These are phyloP conservation scores for Amiota minor DNA, from an alignment of 2,888 invertebrate genomes.

Conservation along the genomic window DNA sequence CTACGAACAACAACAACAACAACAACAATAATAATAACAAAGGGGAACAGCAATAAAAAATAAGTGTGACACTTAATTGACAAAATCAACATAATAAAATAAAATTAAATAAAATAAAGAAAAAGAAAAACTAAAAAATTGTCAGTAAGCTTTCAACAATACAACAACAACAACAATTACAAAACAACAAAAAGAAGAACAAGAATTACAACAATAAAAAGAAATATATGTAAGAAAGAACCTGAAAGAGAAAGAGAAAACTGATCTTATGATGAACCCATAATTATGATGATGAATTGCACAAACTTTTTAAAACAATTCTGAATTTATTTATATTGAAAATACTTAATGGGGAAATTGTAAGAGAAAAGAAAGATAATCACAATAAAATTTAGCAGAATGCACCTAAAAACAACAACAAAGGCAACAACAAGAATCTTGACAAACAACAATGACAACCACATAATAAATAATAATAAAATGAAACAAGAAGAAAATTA, in stretches of 20 bases:
- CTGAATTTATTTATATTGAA: too few relatives aligned
- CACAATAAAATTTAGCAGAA: background rate
- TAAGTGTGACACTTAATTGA: background rate
- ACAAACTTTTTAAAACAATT: background rate
- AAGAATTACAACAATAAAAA: background rate
- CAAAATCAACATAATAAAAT: too few relatives aligned
- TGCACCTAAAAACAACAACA: background rate
- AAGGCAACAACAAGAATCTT: background rate
- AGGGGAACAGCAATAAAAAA: background rate
- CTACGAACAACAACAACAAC: background rate
- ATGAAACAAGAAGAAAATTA: too few relatives aligned
- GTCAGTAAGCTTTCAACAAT: too few relatives aligned
- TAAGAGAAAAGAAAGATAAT: background rate
- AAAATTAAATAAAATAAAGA: too few relatives aligned
- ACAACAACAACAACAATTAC: background rate
- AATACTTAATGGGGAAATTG: too few relatives aligned
- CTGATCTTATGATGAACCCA: conserved; percentile 10
- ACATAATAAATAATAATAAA: background rate
- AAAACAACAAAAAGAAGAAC: background rate
- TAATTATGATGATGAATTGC: background rate
- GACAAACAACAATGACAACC: background rate
- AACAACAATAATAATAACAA: conserved; percentile 3
- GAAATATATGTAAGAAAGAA: background rate
- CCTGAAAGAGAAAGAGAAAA: background rate
- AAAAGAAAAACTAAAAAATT: too few relatives aligned